Percentiles rank a stretch among this genome's conserved stretches.
These are phyloP conservation scores for Gymnarchus niloticus DNA, from an alignment of 2,113 vertebrate species.

Conservation along the genomic window DNA sequence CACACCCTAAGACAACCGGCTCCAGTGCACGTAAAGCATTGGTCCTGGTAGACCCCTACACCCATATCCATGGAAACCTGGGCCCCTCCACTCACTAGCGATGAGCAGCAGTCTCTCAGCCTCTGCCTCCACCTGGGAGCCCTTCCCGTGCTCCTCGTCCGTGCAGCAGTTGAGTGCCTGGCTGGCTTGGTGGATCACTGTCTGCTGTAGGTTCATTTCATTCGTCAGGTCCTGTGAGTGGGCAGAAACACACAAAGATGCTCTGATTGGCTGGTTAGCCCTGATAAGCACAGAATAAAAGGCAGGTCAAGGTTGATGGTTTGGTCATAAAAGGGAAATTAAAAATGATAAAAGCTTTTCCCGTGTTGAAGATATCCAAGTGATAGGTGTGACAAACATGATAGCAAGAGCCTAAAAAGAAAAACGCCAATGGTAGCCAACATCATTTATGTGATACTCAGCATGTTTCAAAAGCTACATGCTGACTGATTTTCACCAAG, in stretches of 20 bases:
- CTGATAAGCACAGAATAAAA: neutral
- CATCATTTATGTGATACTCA: no score
- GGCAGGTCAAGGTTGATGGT: no score
- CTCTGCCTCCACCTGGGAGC: constrained; percentile 90
- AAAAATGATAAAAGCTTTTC: neutral
- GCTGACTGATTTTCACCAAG: no score
- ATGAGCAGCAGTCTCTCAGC: constrained; percentile 87
- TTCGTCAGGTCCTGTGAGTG: constrained; percentile 58
- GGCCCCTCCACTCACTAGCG: constrained; percentile 69
- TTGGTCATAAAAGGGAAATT: no score
- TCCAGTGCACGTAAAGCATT: neutral
- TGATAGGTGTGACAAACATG: no score
- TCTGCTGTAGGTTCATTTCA: constrained; percentile 91
- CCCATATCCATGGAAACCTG: neutral
- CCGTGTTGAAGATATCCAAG: no score
- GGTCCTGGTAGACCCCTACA: neutral
- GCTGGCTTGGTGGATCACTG: constrained; percentile 90
- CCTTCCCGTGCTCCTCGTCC: constrained; percentile 92
- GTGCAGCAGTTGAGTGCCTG: constrained; percentile 95
- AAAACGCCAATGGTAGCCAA: no score
- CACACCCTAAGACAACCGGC: neutral
- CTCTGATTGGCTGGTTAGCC: neutral
- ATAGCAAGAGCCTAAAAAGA: no score
- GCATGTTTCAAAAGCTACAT: no score
- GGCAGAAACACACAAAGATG: neutral